Evolutionary conservation across 2,888 invertebrate genomes (phyloP).

Genomic region (Metopia argyrocephala): DNA sequence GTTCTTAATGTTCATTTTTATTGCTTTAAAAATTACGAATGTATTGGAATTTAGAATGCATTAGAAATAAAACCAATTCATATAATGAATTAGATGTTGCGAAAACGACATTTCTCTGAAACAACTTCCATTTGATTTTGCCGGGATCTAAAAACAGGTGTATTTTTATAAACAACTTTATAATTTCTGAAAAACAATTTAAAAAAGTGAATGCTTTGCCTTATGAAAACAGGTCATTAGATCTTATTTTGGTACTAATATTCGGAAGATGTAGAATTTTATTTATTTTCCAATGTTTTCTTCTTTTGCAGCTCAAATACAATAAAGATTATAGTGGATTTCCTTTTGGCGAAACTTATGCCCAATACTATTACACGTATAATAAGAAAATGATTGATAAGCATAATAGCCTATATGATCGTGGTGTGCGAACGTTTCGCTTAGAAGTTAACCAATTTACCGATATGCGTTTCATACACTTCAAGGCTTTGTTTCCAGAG

Average conservation of each 20-base stretch:
- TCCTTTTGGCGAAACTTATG: slow-evolving; percentile 54
- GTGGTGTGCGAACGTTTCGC: slow-evolving; percentile 52
- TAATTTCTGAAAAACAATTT: too few relatives aligned
- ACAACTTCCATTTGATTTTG: too few relatives aligned
- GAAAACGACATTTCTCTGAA: too few relatives aligned
- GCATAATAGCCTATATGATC: slow-evolving; percentile 62
- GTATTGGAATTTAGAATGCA: not conserved
- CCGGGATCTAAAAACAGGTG: too few relatives aligned
- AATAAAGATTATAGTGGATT: slow-evolving; percentile 47
- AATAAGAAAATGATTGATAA: slow-evolving; percentile 62
- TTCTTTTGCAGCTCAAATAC: slow-evolving; percentile 25
- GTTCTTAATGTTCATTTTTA: too few relatives aligned
- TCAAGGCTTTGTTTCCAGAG: slow-evolving; percentile 64
- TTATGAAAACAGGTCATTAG: too few relatives aligned
- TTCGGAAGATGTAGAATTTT: not conserved
- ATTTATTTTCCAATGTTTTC: not conserved
- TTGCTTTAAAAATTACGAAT: not conserved
- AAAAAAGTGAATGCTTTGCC: too few relatives aligned
- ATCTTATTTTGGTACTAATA: not conserved
- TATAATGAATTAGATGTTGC: too few relatives aligned
- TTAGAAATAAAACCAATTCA: not conserved
- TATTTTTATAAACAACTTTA: too few relatives aligned
- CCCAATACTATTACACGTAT: slow-evolving; percentile 68
- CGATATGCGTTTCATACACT: slow-evolving; percentile 68
- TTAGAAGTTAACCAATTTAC: slow-evolving; percentile 69